Base-by-base conservation (phyloP, 1,140 invertebrate species). In the Drosophila parvula region DNA sequence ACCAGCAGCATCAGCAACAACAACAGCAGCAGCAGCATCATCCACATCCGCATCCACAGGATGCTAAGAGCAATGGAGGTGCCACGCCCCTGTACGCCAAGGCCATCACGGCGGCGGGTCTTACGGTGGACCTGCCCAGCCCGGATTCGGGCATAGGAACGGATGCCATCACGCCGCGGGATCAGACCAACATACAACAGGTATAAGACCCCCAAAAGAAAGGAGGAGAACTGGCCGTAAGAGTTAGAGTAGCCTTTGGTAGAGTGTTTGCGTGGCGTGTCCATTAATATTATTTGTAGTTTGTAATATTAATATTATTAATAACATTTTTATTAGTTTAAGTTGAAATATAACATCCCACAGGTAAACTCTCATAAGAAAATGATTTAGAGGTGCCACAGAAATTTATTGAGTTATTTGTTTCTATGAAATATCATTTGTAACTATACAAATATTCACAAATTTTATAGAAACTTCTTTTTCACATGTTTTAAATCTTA, bases 61-160 rank as follows among this genome's bases (percentile, higher is more conserved):
- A 58, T 51, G 76, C 40, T 18, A 63, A 65, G 28, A 75, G 44
- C 50, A 83, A 89, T 36, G 74, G 76, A 32, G 79, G 75, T 27
- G 75, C 84, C 40, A 91, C 90, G 30, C 90, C 91, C 3, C 63
- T 92, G 14, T 92, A 92, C 53, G 80, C 91, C 55, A 92, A 92
- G 78, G 74, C 91, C 50, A 81, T 92, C 12, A 92, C 79, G 75
- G 95, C 95, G 38, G 95, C 96, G 80, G 96, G 96, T 5, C 94
- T 98, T 43, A 97, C 96, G 6, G 97, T 98, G 77, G 97, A 98
- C 93, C 94, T 98, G 76, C 97, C 97, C 1, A 98, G 97, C 64
- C 97, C 97, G 3, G 97, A 98, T 92, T 97, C 96, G 78, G 97
- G 97, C 18, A 98, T 98, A 81, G 97, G 97, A 30, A 96, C 97